Conservation (phyloP, 2,113 vertebrate genomes). For the Eptesicus fuscus region DNA sequence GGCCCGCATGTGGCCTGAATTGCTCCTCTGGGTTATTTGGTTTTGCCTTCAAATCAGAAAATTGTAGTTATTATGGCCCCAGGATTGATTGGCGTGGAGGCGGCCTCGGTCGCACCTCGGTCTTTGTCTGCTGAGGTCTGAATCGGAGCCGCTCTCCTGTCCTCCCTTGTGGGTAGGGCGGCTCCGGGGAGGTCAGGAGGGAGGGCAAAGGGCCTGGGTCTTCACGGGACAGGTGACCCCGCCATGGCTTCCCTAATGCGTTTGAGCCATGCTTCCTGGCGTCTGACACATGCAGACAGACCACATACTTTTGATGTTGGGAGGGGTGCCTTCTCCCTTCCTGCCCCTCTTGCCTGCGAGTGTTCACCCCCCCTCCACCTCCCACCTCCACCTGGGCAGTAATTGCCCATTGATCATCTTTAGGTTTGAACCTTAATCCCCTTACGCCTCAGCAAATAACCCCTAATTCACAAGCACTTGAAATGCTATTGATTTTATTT, state of each 20-base stretch:
- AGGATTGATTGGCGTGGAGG: neutral
- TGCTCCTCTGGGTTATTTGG: constrained; percentile 7
- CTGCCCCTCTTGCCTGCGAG: neutral
- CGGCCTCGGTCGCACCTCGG: neutral
- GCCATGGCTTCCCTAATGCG: neutral
- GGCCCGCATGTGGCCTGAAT: neutral
- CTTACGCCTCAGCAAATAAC: constrained; percentile 35
- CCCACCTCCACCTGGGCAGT: neutral
- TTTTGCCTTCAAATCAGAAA: constrained; percentile 64
- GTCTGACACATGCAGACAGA: accelerated
- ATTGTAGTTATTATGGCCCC: constrained; percentile 43
- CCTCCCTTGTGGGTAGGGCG: neutral
- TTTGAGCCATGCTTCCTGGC: accelerated
- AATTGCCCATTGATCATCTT: constrained; percentile 18
- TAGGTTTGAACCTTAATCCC: constrained; percentile 29
- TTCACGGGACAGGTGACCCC: neutral
- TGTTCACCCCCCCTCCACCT: neutral
- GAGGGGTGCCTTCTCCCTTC: neutral
- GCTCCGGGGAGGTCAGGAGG: neutral
- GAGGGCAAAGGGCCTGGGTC: neutral
- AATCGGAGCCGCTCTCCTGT: neutral
- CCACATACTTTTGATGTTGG: accelerated
- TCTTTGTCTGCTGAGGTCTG: neutral
- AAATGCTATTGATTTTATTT: constrained; percentile 31
- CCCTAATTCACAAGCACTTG: constrained; percentile 50